A percentile compares a stretch with the other conserved stretches of the same genome.
phyloP scores from a whole-genome alignment of 37 sponge, comb jelly and placozoan species.

The Halisarca cf. caerulea region DNA sequence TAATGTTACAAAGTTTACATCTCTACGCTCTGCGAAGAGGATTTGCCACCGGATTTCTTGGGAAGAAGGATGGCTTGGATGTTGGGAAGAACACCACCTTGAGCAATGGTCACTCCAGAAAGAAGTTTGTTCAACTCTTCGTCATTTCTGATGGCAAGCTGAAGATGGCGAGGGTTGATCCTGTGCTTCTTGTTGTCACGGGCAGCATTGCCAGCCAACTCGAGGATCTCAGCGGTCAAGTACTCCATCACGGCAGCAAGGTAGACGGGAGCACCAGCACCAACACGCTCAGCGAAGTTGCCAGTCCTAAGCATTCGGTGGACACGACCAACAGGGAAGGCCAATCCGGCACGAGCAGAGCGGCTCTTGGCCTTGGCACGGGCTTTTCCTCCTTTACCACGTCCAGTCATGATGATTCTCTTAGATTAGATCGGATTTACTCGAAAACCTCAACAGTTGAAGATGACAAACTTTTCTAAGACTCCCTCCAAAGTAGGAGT shows the following conservation, averaged over 20 bases:
- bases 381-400: slow-evolving; percentile 79
- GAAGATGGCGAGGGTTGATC: slow-evolving; percentile 81
- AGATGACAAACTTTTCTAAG: too few relatives aligned
- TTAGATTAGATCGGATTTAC: not conserved
- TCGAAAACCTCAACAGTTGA: not conserved
- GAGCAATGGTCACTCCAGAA: slow-evolving; percentile 72
- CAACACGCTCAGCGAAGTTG: slow-evolving; percentile 67
- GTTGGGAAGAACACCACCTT: slow-evolving; percentile 85
- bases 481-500: not conserved
- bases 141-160: slow-evolving; percentile 82
- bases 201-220: slow-evolving; percentile 86
- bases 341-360: slow-evolving; percentile 78
- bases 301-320: slow-evolving; percentile 74
- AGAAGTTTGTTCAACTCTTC: slow-evolving; percentile 58
- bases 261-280: slow-evolving; percentile 85
- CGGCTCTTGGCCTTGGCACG: slow-evolving; percentile 63
- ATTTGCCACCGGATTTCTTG: slow-evolving; percentile 60
- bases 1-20: slow-evolving; percentile 19
- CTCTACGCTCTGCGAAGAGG: slow-evolving; percentile 22
- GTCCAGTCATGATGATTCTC: slow-evolving; percentile 42
- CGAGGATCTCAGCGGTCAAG: slow-evolving; percentile 81
- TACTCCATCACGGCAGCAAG: slow-evolving; percentile 86
- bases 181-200: slow-evolving; percentile 87
- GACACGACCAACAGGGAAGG: slow-evolving; percentile 83
- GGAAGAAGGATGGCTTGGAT: slow-evolving; percentile 81